These are phyloP conservation scores for Drosophila hamatofila DNA, from an alignment of 2,888 invertebrate species.

Conservation along the genomic window DNA sequence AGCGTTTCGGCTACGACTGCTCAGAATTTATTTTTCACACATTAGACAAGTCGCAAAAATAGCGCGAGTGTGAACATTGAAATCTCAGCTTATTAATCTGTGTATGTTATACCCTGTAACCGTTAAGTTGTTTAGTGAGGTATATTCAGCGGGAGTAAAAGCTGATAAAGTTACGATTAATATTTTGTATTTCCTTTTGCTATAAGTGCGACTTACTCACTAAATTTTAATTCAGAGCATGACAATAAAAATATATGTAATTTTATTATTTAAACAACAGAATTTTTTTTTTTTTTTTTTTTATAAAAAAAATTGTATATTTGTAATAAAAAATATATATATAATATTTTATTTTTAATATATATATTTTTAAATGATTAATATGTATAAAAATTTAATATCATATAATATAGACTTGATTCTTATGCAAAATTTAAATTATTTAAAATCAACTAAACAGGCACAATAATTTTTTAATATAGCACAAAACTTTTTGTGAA, in stretches of 20 bases:
- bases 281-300: too few relatives aligned
- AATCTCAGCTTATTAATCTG: slow-evolving; percentile 40
- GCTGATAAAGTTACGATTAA: neutral
- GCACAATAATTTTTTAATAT: neutral
- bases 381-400: neutral
- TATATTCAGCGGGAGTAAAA: neutral
- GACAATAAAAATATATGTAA: too few relatives aligned
- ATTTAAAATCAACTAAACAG: neutral
- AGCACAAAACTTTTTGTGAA: neutral
- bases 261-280: too few relatives aligned
- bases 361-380: too few relatives aligned
- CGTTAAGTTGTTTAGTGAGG: neutral
- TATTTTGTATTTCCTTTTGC: too few relatives aligned
- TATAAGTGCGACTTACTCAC: too few relatives aligned
- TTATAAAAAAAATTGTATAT: too few relatives aligned
- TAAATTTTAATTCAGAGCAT: too few relatives aligned
- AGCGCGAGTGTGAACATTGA: slow-evolving; percentile 26
- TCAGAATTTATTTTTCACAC: slow-evolving; percentile 24
- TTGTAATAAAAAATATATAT: too few relatives aligned
- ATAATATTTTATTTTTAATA: neutral
- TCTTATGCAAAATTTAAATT: neutral
- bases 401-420: neutral
- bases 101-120: slow-evolving; percentile 25
- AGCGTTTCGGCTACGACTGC: slow-evolving; percentile 49
- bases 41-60: slow-evolving; percentile 36